These are phyloP conservation scores for Macrosiphum euphorbiae DNA, from an alignment of 2,888 invertebrate genomes.

Conservation along the genomic window DNA sequence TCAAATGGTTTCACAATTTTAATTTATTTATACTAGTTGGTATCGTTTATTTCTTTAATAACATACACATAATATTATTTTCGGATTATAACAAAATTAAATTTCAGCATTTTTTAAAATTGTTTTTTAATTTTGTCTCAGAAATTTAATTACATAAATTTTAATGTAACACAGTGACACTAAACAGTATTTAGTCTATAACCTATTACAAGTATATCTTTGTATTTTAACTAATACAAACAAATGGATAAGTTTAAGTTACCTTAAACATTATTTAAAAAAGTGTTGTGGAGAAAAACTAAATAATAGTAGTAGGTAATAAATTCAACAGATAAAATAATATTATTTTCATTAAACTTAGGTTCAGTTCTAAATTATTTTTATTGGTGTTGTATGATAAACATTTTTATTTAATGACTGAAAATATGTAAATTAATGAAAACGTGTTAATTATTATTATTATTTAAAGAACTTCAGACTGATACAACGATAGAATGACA, in stretches of 20 bases:
- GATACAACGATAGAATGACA: neutral
- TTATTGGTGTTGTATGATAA: neutral
- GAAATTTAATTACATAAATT: neutral
- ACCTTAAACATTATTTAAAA: neutral
- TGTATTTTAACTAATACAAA: neutral
- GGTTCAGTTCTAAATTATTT: neutral
- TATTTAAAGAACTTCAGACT: neutral
- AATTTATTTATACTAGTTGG: neutral
- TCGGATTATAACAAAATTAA: neutral
- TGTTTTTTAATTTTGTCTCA: neutral
- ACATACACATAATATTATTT: neutral
- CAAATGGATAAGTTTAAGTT: neutral
- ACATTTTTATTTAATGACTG: neutral
- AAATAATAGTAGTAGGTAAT: neutral
- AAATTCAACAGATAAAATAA: neutral
- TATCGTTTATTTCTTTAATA: neutral
- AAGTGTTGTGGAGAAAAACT: neutral
- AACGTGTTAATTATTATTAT: neutral
- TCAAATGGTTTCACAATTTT: neutral
- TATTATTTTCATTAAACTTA: neutral
- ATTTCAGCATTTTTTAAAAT: neutral
- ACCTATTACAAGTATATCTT: neutral
- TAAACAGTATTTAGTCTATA: neutral
- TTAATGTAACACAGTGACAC: neutral
- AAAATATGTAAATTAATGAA: neutral